Conservation (phyloP, 2,113 vertebrate genomes). For the Psittacara wagleri region DNA sequence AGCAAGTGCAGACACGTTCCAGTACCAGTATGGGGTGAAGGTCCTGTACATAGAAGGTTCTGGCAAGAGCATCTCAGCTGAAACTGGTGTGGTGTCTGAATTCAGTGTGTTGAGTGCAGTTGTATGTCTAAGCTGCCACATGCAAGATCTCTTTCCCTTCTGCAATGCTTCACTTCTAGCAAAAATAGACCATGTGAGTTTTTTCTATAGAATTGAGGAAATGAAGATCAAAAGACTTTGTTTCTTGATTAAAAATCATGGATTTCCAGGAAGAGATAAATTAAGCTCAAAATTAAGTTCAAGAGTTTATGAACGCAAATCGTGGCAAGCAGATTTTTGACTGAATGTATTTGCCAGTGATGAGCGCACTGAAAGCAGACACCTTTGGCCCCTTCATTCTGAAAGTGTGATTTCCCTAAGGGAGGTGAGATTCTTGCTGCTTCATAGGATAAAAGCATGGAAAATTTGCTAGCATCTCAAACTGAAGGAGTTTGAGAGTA, state of each 20-base stretch:
- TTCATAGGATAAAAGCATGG: not conserved
- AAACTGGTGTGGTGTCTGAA: not conserved
- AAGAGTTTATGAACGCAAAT: not conserved
- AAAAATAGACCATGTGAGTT: not conserved
- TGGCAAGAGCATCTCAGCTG: not conserved
- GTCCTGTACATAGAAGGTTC: not conserved
- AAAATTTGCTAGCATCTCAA: not conserved
- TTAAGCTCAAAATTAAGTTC: not conserved
- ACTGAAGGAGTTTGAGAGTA: not conserved
- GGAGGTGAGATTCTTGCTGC: not conserved
- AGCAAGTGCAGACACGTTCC: not conserved
- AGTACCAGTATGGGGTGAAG: not conserved
- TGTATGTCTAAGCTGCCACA: not conserved
- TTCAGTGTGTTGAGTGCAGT: not conserved
- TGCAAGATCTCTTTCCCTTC: not conserved
- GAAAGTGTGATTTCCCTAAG: not conserved
- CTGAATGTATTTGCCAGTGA: not conserved
- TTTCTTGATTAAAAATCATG: not conserved
- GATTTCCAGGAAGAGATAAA: not conserved
- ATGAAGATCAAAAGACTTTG: not conserved
- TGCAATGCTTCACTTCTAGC: accelerated
- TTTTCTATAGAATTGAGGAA: not conserved
- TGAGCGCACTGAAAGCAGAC: not conserved
- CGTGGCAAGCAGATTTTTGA: not conserved
- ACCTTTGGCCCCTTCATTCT: not conserved